Conservation (phyloP, 92 coral and sea anemone genomes). For the Epizoanthus ramosus region DNA sequence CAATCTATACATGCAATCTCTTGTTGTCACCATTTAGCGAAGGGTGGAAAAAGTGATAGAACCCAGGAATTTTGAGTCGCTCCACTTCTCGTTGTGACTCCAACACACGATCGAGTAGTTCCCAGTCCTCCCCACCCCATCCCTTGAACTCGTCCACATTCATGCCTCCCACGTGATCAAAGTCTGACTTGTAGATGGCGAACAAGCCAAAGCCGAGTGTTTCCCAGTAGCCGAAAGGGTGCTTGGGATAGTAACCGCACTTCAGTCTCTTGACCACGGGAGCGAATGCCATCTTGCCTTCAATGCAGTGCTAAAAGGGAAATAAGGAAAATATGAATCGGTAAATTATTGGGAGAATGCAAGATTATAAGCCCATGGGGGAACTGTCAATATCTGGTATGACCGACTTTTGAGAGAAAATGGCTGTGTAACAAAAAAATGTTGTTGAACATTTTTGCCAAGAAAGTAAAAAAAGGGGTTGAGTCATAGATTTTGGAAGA, state of each 20-base stretch:
- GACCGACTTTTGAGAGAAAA: too few species aligned
- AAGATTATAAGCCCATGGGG: too few species aligned
- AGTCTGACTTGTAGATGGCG: slow-evolving; percentile 88
- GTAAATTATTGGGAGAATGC: background rate
- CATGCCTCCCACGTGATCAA: slow-evolving; percentile 87
- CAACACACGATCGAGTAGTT: slow-evolving; percentile 84
- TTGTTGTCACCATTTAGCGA: slow-evolving; percentile 55
- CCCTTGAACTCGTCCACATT: slow-evolving; percentile 67
- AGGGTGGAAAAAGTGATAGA: slow-evolving; percentile 86
- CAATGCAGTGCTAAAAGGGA: slow-evolving; percentile 69
- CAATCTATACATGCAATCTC: slow-evolving; percentile 48
- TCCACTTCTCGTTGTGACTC: slow-evolving; percentile 83
- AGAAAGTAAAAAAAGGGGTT: too few species aligned
- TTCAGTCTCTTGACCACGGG: slow-evolving; percentile 89
- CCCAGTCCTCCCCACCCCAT: slow-evolving; percentile 99
- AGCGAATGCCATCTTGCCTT: slow-evolving; percentile 95
- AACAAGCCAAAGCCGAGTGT: slow-evolving; percentile 85
- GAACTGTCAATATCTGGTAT: too few species aligned
- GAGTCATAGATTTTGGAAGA: too few species aligned
- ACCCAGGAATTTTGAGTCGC: slow-evolving; percentile 78
- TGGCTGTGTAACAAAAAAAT: too few species aligned
- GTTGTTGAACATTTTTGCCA: too few species aligned
- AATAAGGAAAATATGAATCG: background rate
- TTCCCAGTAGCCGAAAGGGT: slow-evolving; percentile 91
- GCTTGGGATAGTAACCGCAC: slow-evolving; percentile 76